Base-by-base conservation (phyloP, 2,797 vertebrate genomes). In the Arremon brunneinucha region DNA sequence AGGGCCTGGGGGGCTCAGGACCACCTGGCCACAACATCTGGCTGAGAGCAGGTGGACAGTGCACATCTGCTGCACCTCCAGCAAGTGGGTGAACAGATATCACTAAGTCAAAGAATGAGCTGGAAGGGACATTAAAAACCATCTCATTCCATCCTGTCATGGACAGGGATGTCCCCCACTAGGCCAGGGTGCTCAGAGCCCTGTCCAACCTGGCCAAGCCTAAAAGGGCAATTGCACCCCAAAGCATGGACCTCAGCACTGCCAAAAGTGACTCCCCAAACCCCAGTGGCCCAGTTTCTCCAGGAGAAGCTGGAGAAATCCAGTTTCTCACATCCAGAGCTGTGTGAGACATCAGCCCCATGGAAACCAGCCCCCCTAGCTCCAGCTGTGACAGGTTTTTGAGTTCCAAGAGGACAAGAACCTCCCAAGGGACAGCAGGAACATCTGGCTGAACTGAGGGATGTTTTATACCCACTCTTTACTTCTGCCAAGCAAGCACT, bases 201-300 rank as follows among this genome's bases (percentile, higher is more conserved):
- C n/a, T 1, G 1, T 28, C 22, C 46, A 34, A 23, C 14, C 12
- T 7, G 39, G 80, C 14, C 47, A 27, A 49, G 26, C 12, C 57
- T n/a, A 2, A 47, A 52, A n/a, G 46, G 37, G 39, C 6, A 27
- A 39, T 46, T 0, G 0, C 11, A 26, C 11, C 41, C 41, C 75
- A 56, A 68, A 83, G 30, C 9, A 5, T 27, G 2, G 15, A 50
- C 49, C 74, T 62, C 46, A 83, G 56, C 60, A 2, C 62, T 56
- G 41, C 44, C 70, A 26, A 26, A 93, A 92, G 39, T 20, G 59
- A 41, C 14, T 18, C 46, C 68, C 37, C 68, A 49, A 67, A 60
- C 15, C 14, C 49, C 11, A 1, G 22, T 14, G 47, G 20, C 27
- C 50, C 59, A 4, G 11, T 35, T 71, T 77, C 28, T 34, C 1